Evolutionary conservation across 2,888 invertebrate species (phyloP).

Genomic region (Mythimna impura): DNA sequence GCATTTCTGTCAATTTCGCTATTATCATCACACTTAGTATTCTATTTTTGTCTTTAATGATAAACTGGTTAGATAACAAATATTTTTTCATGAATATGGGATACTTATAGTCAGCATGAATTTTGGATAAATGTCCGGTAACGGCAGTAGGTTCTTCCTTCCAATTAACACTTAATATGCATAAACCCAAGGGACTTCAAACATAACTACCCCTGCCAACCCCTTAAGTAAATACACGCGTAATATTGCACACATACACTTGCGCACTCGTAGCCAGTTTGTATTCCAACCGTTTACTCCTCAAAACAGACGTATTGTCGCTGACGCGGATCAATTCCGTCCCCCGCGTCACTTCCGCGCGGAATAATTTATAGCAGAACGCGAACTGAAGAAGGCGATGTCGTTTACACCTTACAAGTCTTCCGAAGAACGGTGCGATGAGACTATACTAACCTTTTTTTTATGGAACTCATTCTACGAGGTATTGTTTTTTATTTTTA

Average conservation of each 20-base stretch:
- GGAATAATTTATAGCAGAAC: conserved; percentile 31
- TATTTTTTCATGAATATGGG: no score
- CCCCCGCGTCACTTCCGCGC: conserved; percentile 47
- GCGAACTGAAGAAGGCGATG: conserved; percentile 14
- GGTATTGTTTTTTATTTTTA: no score
- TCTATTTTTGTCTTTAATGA: no score
- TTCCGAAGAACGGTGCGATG: no score
- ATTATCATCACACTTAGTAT: no score
- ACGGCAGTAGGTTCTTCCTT: not conserved
- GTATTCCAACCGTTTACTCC: conserved; percentile 7
- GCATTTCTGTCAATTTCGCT: no score
- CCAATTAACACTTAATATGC: not conserved
- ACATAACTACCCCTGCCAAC: not conserved
- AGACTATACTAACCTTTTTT: no score
- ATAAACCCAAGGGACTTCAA: not conserved
- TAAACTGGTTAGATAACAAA: no score
- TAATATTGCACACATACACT: not conserved
- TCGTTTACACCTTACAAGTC: no score
- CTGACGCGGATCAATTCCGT: conserved; percentile 72
- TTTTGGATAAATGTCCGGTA: not conserved
- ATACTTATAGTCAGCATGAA: not conserved
- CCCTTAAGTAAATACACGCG: not conserved
- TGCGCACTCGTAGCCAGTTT: not conserved
- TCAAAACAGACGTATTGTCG: conserved; percentile 26
- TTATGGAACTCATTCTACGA: no score